A percentile compares a stretch with the other conserved stretches of the same genome.
Conservation (phyloP, 2,797 vertebrate genomes). For the Falco berigora region DNA sequence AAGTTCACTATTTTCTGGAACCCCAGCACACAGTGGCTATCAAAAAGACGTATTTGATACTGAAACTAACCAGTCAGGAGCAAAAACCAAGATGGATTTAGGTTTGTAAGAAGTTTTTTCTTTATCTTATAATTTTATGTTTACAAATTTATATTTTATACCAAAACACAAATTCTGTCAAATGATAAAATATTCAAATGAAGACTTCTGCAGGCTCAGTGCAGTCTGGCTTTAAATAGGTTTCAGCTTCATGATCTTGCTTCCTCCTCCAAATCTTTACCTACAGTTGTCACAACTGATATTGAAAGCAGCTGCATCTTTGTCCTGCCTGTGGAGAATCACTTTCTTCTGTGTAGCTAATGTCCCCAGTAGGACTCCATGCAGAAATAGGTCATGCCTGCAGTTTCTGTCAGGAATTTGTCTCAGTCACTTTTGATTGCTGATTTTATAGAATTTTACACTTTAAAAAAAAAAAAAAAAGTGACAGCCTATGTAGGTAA, state of each 20-base stretch:
- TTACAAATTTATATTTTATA: background rate
- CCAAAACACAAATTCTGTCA: background rate
- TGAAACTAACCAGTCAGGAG: constrained; percentile 25
- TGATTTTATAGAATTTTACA: background rate
- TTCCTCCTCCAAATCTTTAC: background rate
- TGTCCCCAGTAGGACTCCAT: background rate
- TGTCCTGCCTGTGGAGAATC: background rate
- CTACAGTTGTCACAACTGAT: background rate
- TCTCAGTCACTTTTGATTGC: background rate
- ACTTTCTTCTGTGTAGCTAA: background rate
- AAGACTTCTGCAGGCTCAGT: background rate
- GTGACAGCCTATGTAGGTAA: background rate
- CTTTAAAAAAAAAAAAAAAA: background rate
- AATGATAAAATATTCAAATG: background rate
- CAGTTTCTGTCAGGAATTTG: background rate
- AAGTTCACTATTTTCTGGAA: background rate
- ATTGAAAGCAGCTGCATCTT: background rate
- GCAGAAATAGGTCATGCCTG: background rate
- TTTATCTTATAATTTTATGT: background rate
- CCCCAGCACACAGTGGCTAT: background rate
- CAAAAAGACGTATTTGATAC: constrained; percentile 30
- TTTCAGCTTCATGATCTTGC: background rate
- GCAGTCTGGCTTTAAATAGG: background rate
- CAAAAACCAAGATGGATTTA: constrained; percentile 27
- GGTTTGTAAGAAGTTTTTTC: constrained; percentile 48